Evolutionary conservation across 2,888 invertebrate genomes (phyloP).

Genomic region (Eupithecia abbreviata): DNA sequence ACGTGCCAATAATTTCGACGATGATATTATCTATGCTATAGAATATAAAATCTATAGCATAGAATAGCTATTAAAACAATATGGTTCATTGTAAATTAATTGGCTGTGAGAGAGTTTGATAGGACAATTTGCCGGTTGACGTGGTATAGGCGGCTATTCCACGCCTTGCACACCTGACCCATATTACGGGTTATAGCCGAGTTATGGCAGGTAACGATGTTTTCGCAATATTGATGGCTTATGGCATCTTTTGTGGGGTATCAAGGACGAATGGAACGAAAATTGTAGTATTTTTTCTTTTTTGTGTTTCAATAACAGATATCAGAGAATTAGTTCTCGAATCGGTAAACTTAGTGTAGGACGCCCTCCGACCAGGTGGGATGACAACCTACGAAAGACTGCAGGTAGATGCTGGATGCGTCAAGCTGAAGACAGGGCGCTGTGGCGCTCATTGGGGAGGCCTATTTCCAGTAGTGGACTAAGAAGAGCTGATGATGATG

Average conservation of each 20-base stretch:
- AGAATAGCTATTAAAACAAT: constrained; percentile 7
- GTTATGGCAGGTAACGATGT: constrained; percentile 21
- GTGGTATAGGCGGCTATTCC: constrained; percentile 18
- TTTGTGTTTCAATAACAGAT: background rate
- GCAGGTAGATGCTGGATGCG: too few species aligned
- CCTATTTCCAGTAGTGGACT: too few species aligned
- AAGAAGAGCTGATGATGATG: too few species aligned
- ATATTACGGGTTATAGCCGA: constrained; percentile 23
- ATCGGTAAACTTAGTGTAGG: too few species aligned
- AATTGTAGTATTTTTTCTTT: background rate
- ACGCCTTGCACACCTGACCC: constrained; percentile 35
- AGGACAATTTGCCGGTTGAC: constrained; percentile 40
- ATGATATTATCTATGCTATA: background rate
- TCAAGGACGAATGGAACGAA: constrained; percentile 15
- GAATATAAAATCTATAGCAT: background rate
- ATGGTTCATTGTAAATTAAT: constrained; percentile 26
- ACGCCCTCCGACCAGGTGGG: too few species aligned
- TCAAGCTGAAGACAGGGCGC: too few species aligned
- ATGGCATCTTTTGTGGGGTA: background rate
- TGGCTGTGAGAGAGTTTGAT: constrained; percentile 30
- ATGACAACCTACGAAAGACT: too few species aligned
- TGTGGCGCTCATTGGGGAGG: too few species aligned
- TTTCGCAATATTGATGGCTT: constrained; percentile 19
- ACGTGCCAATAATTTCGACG: background rate
- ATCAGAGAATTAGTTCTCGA: too few species aligned